Conservation (phyloP, 2,113 vertebrate genomes). For the Atrichornis clamosus region DNA sequence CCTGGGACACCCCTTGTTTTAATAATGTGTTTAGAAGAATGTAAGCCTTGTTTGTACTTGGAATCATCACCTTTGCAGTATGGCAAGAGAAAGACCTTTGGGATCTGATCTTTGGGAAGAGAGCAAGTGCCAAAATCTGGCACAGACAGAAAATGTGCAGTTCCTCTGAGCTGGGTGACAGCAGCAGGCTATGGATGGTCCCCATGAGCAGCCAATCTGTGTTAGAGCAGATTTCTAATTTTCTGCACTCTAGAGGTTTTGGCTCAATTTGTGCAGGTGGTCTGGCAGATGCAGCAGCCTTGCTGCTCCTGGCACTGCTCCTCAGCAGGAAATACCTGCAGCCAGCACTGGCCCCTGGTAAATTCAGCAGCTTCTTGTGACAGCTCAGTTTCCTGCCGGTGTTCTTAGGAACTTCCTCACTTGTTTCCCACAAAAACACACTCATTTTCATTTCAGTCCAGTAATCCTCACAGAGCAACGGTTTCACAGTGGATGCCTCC, state of each 20-base stretch:
- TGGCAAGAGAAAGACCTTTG: not conserved
- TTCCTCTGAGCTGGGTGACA: not conserved
- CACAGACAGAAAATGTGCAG: not conserved
- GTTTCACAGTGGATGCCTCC: not conserved
- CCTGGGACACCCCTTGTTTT: not conserved
- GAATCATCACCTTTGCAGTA: not conserved
- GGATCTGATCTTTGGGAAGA: not conserved
- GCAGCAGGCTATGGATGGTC: not conserved
- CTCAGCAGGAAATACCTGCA: not conserved
- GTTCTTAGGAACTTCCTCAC: not conserved
- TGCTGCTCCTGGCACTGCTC: not conserved
- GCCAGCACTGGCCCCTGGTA: not conserved
- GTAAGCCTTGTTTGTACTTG: not conserved
- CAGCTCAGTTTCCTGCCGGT: not conserved
- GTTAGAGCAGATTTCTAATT: not conserved
- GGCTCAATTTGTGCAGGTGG: not conserved
- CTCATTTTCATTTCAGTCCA: not conserved
- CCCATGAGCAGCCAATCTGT: rapidly evolving
- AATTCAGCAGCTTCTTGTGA: not conserved
- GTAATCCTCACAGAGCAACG: not conserved
- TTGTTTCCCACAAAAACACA: not conserved
- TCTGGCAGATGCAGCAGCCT: not conserved
- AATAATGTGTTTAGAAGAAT: not conserved
- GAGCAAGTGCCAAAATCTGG: not conserved
- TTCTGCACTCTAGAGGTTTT: not conserved